A percentile compares a stretch with the other conserved stretches of the same genome.
These are phyloP conservation scores for Diplolepis rosae DNA, from an alignment of 2,888 invertebrate genomes.

Conservation along the genomic window DNA sequence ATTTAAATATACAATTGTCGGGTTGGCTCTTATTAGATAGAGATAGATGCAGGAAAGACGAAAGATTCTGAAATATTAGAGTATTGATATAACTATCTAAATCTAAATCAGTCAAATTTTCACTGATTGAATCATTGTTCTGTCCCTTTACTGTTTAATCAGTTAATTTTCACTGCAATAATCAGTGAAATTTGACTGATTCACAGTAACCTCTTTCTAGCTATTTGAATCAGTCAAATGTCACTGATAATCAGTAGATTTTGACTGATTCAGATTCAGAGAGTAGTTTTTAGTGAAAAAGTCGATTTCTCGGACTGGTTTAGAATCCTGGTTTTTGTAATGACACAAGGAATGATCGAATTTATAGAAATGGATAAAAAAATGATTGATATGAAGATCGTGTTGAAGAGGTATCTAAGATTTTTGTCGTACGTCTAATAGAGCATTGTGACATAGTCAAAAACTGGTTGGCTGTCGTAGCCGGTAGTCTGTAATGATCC, in stretches of 20 bases:
- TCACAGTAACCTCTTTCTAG: too few relatives aligned
- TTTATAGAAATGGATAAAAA: neutral
- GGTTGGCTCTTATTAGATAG: slow-evolving; percentile 1
- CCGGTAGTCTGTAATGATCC: slow-evolving; percentile 56
- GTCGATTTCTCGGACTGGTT: neutral
- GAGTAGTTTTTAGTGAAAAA: too few relatives aligned
- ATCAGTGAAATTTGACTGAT: too few relatives aligned
- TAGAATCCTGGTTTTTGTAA: slow-evolving; percentile 16
- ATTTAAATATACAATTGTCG: neutral
- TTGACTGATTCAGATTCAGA: too few relatives aligned
- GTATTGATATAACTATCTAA: slow-evolving; percentile 14
- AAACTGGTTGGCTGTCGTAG: slow-evolving; percentile 47
- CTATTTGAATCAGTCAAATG: too few relatives aligned
- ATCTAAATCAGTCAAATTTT: too few relatives aligned
- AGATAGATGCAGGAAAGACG: neutral
- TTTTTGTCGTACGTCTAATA: slow-evolving; percentile 40
- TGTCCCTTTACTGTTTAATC: too few relatives aligned
- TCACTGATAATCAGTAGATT: too few relatives aligned
- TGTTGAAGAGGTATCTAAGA: slow-evolving; percentile 16
- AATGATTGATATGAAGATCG: slow-evolving; percentile 27
- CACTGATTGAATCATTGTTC: too few relatives aligned
- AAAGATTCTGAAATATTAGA: slow-evolving; percentile 1
- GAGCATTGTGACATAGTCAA: slow-evolving; percentile 43
- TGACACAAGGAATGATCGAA: slow-evolving; percentile 32
- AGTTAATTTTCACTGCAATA: too few relatives aligned